Conservation (phyloP, 2,888 invertebrate genomes). For the Acleris cristana region DNA sequence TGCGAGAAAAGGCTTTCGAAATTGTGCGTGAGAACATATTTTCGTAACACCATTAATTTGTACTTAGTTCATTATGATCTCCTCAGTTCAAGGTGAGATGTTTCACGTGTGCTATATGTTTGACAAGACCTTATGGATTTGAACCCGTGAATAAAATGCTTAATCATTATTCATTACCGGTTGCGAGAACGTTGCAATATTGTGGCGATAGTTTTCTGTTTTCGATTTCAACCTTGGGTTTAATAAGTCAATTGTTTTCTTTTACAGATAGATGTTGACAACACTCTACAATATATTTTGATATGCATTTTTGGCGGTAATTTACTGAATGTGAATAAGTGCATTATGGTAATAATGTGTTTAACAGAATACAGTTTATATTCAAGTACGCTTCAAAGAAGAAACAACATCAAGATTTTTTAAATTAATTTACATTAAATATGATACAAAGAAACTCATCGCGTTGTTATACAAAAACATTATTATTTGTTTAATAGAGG, state of each 20-base stretch:
- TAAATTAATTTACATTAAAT: too few relatives aligned
- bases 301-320: slow-evolving; percentile 5
- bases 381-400: too few relatives aligned
- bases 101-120: slow-evolving; percentile 43
- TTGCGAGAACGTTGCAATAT: slow-evolving; percentile 51
- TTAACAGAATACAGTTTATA: too few relatives aligned
- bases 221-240: slow-evolving; percentile 66
- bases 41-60: slow-evolving; percentile 38
- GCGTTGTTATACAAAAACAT: too few relatives aligned
- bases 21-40: slow-evolving; percentile 27
- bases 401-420: too few relatives aligned
- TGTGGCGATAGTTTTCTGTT: slow-evolving; percentile 62
- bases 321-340: too few relatives aligned
- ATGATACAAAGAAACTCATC: too few relatives aligned
- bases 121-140: slow-evolving; percentile 57
- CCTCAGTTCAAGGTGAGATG: slow-evolving; percentile 61
- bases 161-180: slow-evolving; percentile 49
- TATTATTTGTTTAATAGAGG: too few relatives aligned
- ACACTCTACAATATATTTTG: not conserved
- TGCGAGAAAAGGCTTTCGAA: slow-evolving; percentile 35
- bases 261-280: slow-evolving; percentile 39
- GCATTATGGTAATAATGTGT: too few relatives aligned
- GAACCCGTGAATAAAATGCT: slow-evolving; percentile 58
- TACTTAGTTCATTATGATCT: slow-evolving; percentile 43
- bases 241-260: slow-evolving; percentile 68